Evolutionary conservation across 2,797 vertebrate species (phyloP), one percentile per base, ranked within the genome.

Genomic region (Siniperca obscura): DNA sequence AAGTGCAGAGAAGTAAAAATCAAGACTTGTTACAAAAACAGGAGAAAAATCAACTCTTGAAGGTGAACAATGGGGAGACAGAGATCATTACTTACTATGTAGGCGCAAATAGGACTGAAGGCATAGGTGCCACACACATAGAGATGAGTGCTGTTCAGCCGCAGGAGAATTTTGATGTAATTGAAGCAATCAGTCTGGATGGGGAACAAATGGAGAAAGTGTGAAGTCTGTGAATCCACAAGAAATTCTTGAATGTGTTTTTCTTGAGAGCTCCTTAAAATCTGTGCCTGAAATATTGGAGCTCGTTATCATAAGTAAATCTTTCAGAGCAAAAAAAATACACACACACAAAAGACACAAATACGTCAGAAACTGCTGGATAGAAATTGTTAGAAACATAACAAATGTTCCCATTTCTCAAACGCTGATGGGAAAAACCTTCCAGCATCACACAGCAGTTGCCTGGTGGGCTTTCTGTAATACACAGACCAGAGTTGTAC

Each of bases 131-230:
- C 98, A 1, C 98, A 99, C 87, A 97, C 95, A 53, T 97, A 97
- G 46, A 99, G 95, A 87, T 98, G 97, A 89, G 95, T 99, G 93
- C 94, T 95, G 76, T 98, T 99, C 87, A 98, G 91, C 38, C 89
- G 95, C 89, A 98, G 96, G 70, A 98, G 96, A 88, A 98, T 97
- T 95, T 98, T 98, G 95, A 99, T 95, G 91, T 99, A 99, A 94
- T 99, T 99, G 92, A 98, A 97, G 90, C 98, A 99, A 92, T 98
- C 98, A 3, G 96, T 97, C 98, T 99, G 88, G 55, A 86, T 89
- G 65, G 71, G 67, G 90, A 83, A 84, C 21, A 76, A 89, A 86
- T 3, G 27, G 42, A 86, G 40, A 89, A 27, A 69, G 6, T 3
- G 67, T 61, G 66, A 82, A 71, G 40, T 71, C 42, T 14, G 61